phyloP scores from a whole-genome alignment of 2,888 invertebrate species.

The Glaucopsyche alexis region DNA sequence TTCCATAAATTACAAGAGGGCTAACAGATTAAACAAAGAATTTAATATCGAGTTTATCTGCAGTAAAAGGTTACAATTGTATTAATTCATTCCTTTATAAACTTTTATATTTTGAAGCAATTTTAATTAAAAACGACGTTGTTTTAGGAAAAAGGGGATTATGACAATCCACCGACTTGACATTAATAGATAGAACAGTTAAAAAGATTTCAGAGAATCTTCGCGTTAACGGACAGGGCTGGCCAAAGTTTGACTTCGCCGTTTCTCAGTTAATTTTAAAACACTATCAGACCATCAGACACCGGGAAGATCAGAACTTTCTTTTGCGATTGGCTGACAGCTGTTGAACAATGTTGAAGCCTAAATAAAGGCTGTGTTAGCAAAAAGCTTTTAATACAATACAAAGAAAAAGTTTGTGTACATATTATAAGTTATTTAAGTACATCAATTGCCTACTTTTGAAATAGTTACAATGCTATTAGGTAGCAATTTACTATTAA shows the following conservation, averaged over 20 bases:
- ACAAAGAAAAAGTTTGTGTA: neutral
- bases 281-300: slow-evolving; percentile 3
- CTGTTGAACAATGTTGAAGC: neutral
- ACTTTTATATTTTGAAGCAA: slow-evolving; percentile 59
- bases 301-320: neutral
- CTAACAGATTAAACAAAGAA: slow-evolving; percentile 14
- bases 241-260: slow-evolving; percentile 41
- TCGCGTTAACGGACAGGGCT: slow-evolving; percentile 49
- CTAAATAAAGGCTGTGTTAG: neutral
- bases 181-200: slow-evolving; percentile 45
- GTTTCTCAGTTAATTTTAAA: neutral
- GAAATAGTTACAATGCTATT: no score
- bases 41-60: slow-evolving; percentile 34
- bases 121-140: slow-evolving; percentile 67
- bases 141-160: slow-evolving; percentile 59
- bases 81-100: slow-evolving; percentile 49
- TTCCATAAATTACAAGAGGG: slow-evolving; percentile 24
- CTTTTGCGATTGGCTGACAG: slow-evolving; percentile 9
- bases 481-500: no score
- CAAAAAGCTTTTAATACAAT: neutral
- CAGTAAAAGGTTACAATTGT: slow-evolving; percentile 52
- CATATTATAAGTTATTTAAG: neutral
- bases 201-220: slow-evolving; percentile 58
- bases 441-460: neutral
- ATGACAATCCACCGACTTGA: slow-evolving; percentile 59